Evolutionary conservation across 2,797 vertebrate genomes (phyloP).

Genomic region (Pteropus rufus): DNA sequence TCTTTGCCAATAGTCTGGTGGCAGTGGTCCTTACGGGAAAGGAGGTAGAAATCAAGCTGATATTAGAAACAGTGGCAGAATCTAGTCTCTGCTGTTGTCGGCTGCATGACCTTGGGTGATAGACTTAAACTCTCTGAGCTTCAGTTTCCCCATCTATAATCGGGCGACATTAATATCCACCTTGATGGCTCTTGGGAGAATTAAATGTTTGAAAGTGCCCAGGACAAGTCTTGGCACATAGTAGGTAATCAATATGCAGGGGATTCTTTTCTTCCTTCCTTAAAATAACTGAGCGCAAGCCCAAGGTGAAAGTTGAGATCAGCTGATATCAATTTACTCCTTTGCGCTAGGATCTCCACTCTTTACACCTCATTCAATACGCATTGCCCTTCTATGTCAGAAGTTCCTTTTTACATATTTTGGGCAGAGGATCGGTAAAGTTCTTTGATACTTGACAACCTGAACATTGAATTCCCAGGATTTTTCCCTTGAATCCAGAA

Average conservation of each 20-base stretch:
- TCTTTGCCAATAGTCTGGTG: neutral
- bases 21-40: neutral
- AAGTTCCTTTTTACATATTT: neutral
- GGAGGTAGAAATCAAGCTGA: neutral
- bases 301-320: conserved; percentile 64
- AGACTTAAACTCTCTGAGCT: conserved; percentile 40
- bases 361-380: neutral
- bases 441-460: neutral
- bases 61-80: neutral
- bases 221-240: conserved; percentile 72
- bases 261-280: conserved; percentile 67
- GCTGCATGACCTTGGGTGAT: conserved; percentile 64
- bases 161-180: conserved; percentile 72
- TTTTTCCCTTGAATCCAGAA: neutral
- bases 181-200: conserved; percentile 74
- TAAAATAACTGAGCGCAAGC: conserved; percentile 63
- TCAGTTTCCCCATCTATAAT: conserved; percentile 73
- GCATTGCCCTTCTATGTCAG: neutral
- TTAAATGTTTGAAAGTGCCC: conserved; percentile 72
- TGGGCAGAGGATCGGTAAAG: neutral
- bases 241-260: conserved; percentile 72
- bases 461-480: neutral
- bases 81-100: neutral
- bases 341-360: neutral
- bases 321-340: conserved; percentile 39